These are phyloP conservation scores for Rachycentron canadum DNA, from an alignment of 2,797 vertebrate genomes.

Conservation along the genomic window DNA sequence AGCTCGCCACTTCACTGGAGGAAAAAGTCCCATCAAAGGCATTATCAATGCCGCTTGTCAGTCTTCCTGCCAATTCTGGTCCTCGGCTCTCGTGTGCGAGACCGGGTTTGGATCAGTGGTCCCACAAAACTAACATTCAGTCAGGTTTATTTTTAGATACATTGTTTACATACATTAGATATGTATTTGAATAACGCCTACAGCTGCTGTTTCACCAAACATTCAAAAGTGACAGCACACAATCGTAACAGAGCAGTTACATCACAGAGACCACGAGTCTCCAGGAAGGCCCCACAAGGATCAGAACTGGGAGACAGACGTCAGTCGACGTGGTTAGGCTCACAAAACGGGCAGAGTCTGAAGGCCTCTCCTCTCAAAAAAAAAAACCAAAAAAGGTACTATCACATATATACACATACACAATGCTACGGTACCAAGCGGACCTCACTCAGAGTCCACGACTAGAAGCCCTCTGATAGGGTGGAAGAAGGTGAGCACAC, in stretches of 20 bases:
- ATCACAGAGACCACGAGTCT: constrained; percentile 35
- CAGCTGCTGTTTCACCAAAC: constrained; percentile 58
- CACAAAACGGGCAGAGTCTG: constrained; percentile 83
- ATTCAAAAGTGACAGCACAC: constrained; percentile 67
- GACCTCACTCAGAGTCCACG: constrained; percentile 53
- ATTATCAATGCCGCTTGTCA: constrained; percentile 25
- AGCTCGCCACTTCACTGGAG: constrained; percentile 38
- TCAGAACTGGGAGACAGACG: constrained; percentile 47
- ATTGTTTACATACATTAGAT: constrained; percentile 64
- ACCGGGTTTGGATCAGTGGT: constrained; percentile 53
- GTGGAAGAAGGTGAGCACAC: constrained; percentile 52
- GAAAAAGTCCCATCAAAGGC: constrained; percentile 27
- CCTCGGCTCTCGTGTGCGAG: constrained; percentile 45
- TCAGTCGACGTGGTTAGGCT: constrained; percentile 77
- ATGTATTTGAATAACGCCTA: constrained; percentile 51
- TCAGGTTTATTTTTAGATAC: constrained; percentile 56
- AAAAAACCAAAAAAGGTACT: constrained; percentile 52
- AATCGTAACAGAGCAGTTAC: constrained; percentile 46
- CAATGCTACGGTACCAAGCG: constrained; percentile 39
- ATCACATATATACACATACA: constrained; percentile 55
- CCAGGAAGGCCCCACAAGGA: constrained; percentile 42
- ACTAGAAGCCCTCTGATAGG: constrained; percentile 55
- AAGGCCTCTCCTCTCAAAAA: constrained; percentile 82
- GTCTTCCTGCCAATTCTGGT: constrained; percentile 44
- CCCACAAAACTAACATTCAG: constrained; percentile 73